phyloP scores from a whole-genome alignment of 2,888 invertebrate genomes.

The Agelastica alni region DNA sequence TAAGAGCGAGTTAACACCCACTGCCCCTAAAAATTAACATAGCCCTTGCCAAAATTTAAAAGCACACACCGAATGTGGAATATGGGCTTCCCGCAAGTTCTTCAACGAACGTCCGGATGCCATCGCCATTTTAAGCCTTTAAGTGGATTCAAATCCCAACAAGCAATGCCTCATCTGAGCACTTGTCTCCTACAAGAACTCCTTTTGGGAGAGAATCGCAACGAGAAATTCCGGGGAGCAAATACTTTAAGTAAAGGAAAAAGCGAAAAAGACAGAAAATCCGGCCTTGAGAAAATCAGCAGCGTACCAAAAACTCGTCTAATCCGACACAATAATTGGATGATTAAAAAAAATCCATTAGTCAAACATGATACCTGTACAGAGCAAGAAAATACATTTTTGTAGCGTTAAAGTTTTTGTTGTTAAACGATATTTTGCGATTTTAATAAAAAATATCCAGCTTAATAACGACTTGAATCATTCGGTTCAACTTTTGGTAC shows the following conservation, averaged over 20 bases:
- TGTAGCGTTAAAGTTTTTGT: no score
- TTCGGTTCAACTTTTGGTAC: no score
- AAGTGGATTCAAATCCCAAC: slow-evolving; percentile 54
- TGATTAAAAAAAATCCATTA: no score
- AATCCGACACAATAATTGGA: no score
- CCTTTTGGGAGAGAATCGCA: slow-evolving; percentile 22
- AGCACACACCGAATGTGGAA: not conserved
- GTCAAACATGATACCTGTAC: no score
- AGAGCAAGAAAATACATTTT: no score
- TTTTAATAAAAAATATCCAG: no score
- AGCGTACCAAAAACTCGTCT: no score
- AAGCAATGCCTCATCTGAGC: slow-evolving; percentile 42
- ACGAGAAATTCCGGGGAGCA: slow-evolving; percentile 20
- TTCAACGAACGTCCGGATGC: slow-evolving; percentile 2
- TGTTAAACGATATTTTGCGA: no score
- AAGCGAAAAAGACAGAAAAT: slow-evolving; percentile 36
- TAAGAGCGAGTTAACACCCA: no score
- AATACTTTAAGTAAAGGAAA: slow-evolving; percentile 36
- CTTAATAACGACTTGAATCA: no score
- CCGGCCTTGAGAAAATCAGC: slow-evolving; percentile 31
- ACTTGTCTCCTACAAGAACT: slow-evolving; percentile 36
- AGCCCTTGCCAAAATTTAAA: slow-evolving; percentile 1
- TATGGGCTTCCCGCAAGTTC: not conserved
- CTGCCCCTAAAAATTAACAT: not conserved
- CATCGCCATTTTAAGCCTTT: slow-evolving; percentile 51